Base-by-base conservation (phyloP, 2,888 invertebrate species). In the Drosophila ustulata region DNA sequence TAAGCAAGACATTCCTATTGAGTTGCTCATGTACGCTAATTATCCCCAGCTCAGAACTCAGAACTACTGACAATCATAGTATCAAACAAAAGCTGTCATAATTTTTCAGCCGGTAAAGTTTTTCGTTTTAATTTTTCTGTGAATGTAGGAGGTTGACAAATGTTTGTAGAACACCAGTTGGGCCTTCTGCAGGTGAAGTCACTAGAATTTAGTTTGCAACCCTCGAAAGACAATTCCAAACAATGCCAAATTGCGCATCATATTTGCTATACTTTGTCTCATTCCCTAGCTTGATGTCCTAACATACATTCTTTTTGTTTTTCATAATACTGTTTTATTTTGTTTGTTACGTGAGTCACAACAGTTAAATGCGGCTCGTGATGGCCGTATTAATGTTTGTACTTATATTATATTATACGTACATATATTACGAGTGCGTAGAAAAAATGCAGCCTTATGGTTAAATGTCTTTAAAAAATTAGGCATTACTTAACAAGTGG, bases 311-410 rank as follows among this genome's bases (percentile, higher is more conserved):
- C 37, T n/a, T 37, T 37, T 37, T 34, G 34, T 37, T 11, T 56
- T 41, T 7, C 61, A 66, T 66, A 59, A 63, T 57, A 46, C 34
- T 9, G 34, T 34, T 8, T 25, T 64, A 50, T 64, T 71, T 46
- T 49, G 37, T 67, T 62, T 50, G 56, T 57, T 71, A 47, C 62
- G 75, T 71, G 65, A 32, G 65, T 25, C 39, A 43, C 65, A 56
- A 65, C 39, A 49, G 18, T 66, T 59, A 66, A 66, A 46, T 65
- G 52, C 30, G 62, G 56, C 65, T 62, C 69, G 32, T 45, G 56
- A 26, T 61, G 56, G 43, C 50, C 26, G 62, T 71, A 43, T 58
- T 57, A 13, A 46, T 45, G 25, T 34, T 34, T 34, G 49, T 25
- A 49, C 30, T 37, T 25, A 34, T 30, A 7, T 30, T 32, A 45